These are phyloP conservation scores for Sinocyclocheilus rhinocerous DNA, from an alignment of 2,113 vertebrate genomes.

Conservation along the genomic window DNA sequence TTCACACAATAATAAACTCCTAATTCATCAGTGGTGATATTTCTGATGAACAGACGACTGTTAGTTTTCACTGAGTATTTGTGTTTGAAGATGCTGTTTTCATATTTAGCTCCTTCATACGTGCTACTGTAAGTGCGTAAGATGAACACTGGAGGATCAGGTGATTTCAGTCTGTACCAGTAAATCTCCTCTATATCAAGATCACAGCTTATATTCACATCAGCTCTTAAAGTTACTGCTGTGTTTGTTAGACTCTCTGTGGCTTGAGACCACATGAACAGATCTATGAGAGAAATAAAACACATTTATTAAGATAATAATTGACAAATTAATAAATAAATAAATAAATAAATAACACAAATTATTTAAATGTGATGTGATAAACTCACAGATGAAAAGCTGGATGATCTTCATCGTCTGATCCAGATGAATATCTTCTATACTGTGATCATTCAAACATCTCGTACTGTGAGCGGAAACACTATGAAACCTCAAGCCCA, in stretches of 20 bases:
- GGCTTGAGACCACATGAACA: not conserved
- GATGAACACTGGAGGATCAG: not conserved
- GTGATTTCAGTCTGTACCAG: not conserved
- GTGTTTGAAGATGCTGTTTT: not conserved
- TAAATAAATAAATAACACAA: too few relatives aligned
- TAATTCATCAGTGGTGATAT: conserved; percentile 13
- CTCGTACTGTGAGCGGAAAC: too few relatives aligned
- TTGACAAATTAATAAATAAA: too few relatives aligned
- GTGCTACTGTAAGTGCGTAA: not conserved
- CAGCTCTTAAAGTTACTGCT: not conserved
- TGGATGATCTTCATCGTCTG: too few relatives aligned
- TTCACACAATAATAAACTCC: conserved; percentile 31
- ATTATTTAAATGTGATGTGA: too few relatives aligned
- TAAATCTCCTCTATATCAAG: not conserved
- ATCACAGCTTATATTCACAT: not conserved
- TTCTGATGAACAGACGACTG: not conserved
- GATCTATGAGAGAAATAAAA: not conserved
- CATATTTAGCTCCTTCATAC: accelerated
- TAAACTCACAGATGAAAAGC: too few relatives aligned
- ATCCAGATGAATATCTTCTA: not conserved
- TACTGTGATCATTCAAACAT: too few relatives aligned
- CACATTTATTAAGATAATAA: too few relatives aligned
- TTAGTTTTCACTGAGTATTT: conserved; percentile 17
- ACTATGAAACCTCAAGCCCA: not conserved
- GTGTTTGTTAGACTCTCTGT: not conserved